phyloP scores from a whole-genome alignment of 2,888 invertebrate genomes.

The Meteorus colon region DNA sequence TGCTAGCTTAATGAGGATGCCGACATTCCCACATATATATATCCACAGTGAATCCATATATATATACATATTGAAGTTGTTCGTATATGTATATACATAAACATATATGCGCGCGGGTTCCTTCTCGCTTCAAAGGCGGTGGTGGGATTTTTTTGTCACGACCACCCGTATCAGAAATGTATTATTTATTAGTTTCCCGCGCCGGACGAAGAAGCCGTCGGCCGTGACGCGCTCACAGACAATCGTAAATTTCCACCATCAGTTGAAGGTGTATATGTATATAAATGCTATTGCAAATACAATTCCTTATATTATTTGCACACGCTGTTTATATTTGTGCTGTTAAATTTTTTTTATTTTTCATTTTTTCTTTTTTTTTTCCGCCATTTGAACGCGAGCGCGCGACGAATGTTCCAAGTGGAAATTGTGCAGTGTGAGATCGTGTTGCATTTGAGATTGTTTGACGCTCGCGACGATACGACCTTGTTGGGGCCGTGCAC shows the following conservation, averaged over 20 bases:
- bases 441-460: slow-evolving; percentile 3
- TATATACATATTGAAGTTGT: background rate
- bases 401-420: background rate
- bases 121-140: slow-evolving; percentile 58
- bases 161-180: slow-evolving; percentile 63
- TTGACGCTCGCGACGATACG: background rate
- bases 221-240: slow-evolving; percentile 46
- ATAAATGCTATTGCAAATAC: slow-evolving; percentile 16
- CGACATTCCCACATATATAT: slow-evolving; percentile 51
- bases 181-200: slow-evolving; percentile 60
- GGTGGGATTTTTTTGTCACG: slow-evolving; percentile 56
- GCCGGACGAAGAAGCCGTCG: slow-evolving; percentile 51
- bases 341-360: background rate
- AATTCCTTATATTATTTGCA: slow-evolving; percentile 25
- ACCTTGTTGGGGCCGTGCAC: background rate
- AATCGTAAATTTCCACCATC: slow-evolving; percentile 58
- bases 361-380: background rate
- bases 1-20: slow-evolving; percentile 62
- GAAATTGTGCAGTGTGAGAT: background rate
- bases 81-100: background rate
- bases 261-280: background rate
- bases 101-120: slow-evolving; percentile 40
- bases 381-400: background rate
- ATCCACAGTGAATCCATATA: slow-evolving; percentile 48
- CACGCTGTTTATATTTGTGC: slow-evolving; percentile 26